Base-by-base conservation (phyloP, 2,797 vertebrate species). In the Thaleichthys pacificus region DNA sequence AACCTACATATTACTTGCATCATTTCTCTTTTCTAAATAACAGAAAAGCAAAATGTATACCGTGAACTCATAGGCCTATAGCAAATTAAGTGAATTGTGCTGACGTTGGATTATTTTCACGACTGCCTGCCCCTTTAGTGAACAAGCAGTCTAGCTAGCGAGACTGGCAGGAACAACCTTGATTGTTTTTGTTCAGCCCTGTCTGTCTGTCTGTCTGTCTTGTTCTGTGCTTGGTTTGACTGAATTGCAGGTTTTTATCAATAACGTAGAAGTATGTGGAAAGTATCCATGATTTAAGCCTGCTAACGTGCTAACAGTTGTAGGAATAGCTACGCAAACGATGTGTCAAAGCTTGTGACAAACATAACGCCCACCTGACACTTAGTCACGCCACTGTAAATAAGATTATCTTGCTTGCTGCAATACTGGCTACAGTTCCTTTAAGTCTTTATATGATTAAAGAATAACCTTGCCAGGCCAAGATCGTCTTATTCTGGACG, bases 41-140 rank as follows among this genome's bases (percentile, higher is more conserved):
- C 11, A 12, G 21, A 14, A 65, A 35, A 38, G 15, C 35, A 11
- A 32, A 5, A 42, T 11, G 2, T 42, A 14, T 11, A 42, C 38
- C 9, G 38, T 42, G 11, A 42, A 14, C 38, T 42, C 38, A 0
- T 12, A 42, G 1, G 38, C 1, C 11, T 3, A 7, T 42, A 1
- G 38, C 9, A 38, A 9, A 32, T n/a, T 24, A 12, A n/a, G 22
- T 6, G 51, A n/a, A n/a, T 54, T 66, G 12, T 47, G 61, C 64
- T 66, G 64, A 66, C 14, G 38, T 49, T 64, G 62, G 62, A 22
- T 21, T 2, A 47, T 65, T 42, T 22, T n/a, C n/a, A 15, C 64
- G 22, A 28, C 12, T 8, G 32, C 32, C 5, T 35, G 6, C 32
- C 5, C 5, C 8, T 35, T 35, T 1, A 35, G 5, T 35, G 32